A percentile compares a stretch with the other conserved stretches of the same genome.
Conservation (phyloP, 2,888 invertebrate species). For the Ditula angustiorana region DNA sequence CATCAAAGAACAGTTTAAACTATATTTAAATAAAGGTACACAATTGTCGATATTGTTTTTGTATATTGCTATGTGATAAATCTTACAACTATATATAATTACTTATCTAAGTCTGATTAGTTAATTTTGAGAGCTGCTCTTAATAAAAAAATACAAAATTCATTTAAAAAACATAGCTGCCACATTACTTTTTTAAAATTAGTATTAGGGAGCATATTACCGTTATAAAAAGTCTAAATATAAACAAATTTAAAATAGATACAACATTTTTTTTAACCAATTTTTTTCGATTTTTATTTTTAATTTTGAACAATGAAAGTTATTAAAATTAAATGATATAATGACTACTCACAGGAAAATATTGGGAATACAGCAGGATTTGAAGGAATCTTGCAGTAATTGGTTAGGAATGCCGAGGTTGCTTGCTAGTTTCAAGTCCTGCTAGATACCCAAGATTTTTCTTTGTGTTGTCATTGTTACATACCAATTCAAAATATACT, state of each 20-base stretch:
- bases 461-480: too few relatives aligned
- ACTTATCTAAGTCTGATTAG: conserved; percentile 22
- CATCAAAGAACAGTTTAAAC: not conserved
- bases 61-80: conserved; percentile 26
- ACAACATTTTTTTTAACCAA: too few relatives aligned
- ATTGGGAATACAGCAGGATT: too few relatives aligned
- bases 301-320: too few relatives aligned
- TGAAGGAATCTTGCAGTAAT: too few relatives aligned
- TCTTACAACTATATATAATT: conserved; percentile 19
- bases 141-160: not conserved
- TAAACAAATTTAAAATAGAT: not conserved
- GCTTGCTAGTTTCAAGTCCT: too few relatives aligned
- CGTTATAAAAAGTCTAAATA: not conserved
- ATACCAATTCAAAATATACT: too few relatives aligned
- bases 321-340: too few relatives aligned
- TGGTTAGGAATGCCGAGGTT: too few relatives aligned
- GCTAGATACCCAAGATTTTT: too few relatives aligned
- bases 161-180: not conserved
- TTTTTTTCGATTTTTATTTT: too few relatives aligned
- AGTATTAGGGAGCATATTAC: not conserved
- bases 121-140: conserved; percentile 35
- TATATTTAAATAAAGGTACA: not conserved
- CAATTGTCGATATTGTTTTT: conserved; percentile 2
- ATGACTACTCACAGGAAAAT: too few relatives aligned
- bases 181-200: not conserved